Base-by-base conservation (phyloP, 2,797 vertebrate species). In the Hoplostethus atlanticus region DNA sequence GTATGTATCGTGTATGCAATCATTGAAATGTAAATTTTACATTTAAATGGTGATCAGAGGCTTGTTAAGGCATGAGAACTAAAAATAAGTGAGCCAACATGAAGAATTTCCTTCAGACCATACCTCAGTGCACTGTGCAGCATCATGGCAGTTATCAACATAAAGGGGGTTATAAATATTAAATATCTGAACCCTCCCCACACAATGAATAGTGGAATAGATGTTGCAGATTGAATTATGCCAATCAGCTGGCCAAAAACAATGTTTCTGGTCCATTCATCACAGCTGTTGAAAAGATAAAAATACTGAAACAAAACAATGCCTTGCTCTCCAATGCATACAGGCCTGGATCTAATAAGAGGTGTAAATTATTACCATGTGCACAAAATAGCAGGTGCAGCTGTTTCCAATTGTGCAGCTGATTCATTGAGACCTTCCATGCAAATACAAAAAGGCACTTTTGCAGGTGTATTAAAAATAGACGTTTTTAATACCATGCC, bases 391-490 rank as follows among this genome's bases (percentile, higher is more conserved):
- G 46, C 77, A 82, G 71, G 77, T 87, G 83, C 85, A 89, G 84
- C 84, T 84, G 81, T 78, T 79, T 78, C 56, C 74, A 81, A 42
- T 80, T 68, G 83, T 63, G 65, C 61, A 70, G 66, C 74, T 80
- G 78, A 84, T 69, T 86, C 80, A 80, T 74, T 87, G 68, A 84
- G 71, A 76, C 34, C 76, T 76, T 81, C 79, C 64, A 90, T 89
- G 84, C 77, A 88, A 89, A 91, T 90, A 11, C 81, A 72, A 77
- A 84, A 75, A 84, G 66, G 68, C 79, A 85, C 64, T 79, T 87
- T 80, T 85, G 60, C 64, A 80, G 57, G 61, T 81, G 60, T 62
- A 67, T 77, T 66, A 74, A 83, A 88, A 83, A 42, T 46, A 69
- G 58, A 48, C 70, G 30, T 38, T 55, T 38, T 75, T 73, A 76